A percentile compares a stretch with the other conserved stretches of the same genome.
These are phyloP conservation scores for Margaritifera margaritifera DNA, from an alignment of 2,888 invertebrate genomes.

Conservation along the genomic window DNA sequence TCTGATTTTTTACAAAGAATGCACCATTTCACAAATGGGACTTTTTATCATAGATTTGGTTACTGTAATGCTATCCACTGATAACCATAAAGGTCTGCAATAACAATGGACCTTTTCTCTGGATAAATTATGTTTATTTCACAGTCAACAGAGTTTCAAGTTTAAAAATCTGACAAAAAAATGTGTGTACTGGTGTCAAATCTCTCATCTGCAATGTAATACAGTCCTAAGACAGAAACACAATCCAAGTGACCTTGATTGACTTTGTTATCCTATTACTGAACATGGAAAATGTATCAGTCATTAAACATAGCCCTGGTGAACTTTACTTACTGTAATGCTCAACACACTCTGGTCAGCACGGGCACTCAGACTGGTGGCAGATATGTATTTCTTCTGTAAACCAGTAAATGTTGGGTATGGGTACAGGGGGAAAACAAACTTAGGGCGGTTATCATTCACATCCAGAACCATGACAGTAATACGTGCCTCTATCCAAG, in stretches of 20 bases:
- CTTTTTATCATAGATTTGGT: no score
- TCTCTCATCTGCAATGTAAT: no score
- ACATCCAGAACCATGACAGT: constrained; percentile 88
- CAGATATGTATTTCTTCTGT: constrained; percentile 80
- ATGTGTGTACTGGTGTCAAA: no score
- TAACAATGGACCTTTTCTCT: no score
- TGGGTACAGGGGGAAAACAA: constrained; percentile 80
- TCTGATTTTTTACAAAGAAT: no score
- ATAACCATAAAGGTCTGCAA: no score
- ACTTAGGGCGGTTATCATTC: constrained; percentile 91
- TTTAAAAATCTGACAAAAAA: no score
- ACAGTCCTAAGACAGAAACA: not conserved
- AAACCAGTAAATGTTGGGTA: constrained; percentile 57
- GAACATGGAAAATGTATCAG: not conserved
- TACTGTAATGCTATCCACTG: no score
- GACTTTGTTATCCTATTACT: no score
- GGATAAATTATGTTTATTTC: no score
- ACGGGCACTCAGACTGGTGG: constrained; percentile 81
- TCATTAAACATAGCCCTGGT: not conserved
- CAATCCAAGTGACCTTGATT: not conserved
- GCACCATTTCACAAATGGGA: no score
- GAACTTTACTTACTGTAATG: constrained; percentile 78
- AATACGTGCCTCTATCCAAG: constrained; percentile 74
- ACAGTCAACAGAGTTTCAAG: no score
- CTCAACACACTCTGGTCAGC: constrained; percentile 85